Percentiles rank a stretch among this genome's conserved stretches.
Conservation (phyloP, 2,113 vertebrate genomes). For the Xyliphius kryptos region DNA sequence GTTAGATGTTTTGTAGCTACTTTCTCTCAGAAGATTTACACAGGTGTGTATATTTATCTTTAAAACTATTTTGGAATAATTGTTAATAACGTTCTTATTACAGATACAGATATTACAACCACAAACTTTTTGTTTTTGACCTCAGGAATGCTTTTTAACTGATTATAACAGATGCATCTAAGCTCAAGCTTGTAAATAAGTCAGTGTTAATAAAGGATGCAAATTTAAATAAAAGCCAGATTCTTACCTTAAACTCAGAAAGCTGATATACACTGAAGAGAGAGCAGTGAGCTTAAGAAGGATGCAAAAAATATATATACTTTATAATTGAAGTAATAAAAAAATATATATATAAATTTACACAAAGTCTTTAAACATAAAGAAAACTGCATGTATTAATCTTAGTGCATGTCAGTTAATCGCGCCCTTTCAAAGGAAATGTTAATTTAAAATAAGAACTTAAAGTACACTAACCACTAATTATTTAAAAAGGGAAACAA, state of each 20-base stretch:
- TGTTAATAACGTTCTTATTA: no score
- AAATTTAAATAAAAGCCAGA: not conserved
- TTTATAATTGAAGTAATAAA: not conserved
- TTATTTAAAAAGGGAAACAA: no score
- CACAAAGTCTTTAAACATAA: not conserved
- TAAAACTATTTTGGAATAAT: not conserved
- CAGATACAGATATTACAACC: no score
- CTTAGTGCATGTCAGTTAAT: not conserved
- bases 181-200: not conserved
- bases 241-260: slow-evolving; percentile 57
- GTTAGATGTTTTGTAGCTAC: not conserved
- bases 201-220: not conserved
- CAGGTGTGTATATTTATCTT: no score
- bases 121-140: no score
- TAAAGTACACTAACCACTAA: no score
- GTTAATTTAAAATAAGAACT: no score
- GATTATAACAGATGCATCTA: not conserved
- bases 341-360: not conserved
- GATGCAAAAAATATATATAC: not conserved
- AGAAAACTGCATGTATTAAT: not conserved
- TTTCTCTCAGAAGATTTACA: not conserved
- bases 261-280: slow-evolving; percentile 47
- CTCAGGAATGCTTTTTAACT: not conserved
- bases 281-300: slow-evolving; percentile 52
- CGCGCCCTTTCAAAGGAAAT: no score